phyloP scores from a whole-genome alignment of 2,888 invertebrate species.

The Ethmia dodecea region DNA sequence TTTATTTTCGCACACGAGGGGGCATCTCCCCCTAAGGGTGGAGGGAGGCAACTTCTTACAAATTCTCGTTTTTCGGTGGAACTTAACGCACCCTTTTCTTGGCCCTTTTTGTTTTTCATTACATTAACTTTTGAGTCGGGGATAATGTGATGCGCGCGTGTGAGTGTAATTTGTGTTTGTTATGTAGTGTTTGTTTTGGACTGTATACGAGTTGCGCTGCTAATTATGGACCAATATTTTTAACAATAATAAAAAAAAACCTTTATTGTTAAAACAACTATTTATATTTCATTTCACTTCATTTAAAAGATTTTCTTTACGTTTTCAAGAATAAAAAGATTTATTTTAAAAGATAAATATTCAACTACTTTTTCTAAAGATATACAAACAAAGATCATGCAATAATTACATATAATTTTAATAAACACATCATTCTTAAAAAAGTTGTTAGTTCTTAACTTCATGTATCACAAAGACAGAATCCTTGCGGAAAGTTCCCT shows the following conservation, averaged over 20 bases:
- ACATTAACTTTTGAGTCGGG: slow-evolving; percentile 75
- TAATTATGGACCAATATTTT: too few relatives aligned
- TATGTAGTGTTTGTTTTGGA: slow-evolving; percentile 40
- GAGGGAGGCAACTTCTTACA: slow-evolving; percentile 67
- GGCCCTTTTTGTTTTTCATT: slow-evolving; percentile 78
- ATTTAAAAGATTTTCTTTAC: too few relatives aligned
- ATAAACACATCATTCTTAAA: background rate
- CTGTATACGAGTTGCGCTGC: too few relatives aligned
- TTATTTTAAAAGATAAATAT: too few relatives aligned
- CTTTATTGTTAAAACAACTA: too few relatives aligned
- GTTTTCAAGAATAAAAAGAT: too few relatives aligned
- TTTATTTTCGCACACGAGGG: slow-evolving; percentile 78
- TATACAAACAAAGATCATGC: too few relatives aligned
- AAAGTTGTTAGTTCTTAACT: background rate
- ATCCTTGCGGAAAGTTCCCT: slow-evolving; percentile 9
- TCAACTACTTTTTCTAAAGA: too few relatives aligned
- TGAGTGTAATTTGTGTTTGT: slow-evolving; percentile 50
- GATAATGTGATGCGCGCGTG: slow-evolving; percentile 68
- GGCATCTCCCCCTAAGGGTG: slow-evolving; percentile 25
- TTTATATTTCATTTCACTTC: too few relatives aligned
- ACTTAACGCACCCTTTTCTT: slow-evolving; percentile 77
- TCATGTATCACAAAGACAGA: slow-evolving; percentile 13
- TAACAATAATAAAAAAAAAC: too few relatives aligned
- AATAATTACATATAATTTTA: too few relatives aligned
- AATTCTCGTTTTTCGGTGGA: slow-evolving; percentile 77